Evolutionary conservation across 2,797 vertebrate species (phyloP), one percentile per base, ranked within the genome.

Genomic region (Parauchenoglanis punctatus): DNA sequence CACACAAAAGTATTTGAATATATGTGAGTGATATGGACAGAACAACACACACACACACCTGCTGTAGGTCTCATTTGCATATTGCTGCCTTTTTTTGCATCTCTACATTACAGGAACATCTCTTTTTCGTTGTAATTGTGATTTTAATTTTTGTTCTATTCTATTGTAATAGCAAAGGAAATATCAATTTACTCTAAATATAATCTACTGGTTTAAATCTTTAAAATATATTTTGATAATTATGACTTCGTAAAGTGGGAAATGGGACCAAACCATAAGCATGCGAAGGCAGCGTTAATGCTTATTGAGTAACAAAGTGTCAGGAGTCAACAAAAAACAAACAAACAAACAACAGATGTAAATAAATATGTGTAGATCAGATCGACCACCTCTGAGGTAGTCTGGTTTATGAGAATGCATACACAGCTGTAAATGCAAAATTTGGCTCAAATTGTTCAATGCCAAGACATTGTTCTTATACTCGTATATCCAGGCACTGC

Each of bases 31-130:
- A 20, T 70, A 35, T 63, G 23, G 61, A 63, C 61, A 35, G 7
- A 35, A 70, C 31, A 35, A 35, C 28, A 72, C 68, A 73, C 44
- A 49, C 13, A 52, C n/a, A 52, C 17, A 75, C 72, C 10, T 49
- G 23, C 72, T 76, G 52, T 76, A 49, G 44, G 13, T 76, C 44
- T 76, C 23, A 76, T 76, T 76, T 76, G 13, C 25, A 75, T 75
- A n/a, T n/a, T 46, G 20, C 18, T n/a, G 18, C 70, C 70, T 68
- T 31, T 68, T 68, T 20, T 59, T 18, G 18, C 58, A 59, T 20
- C 68, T 70, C 17, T 67, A 8, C 31, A 18, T 15, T 67, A 67
- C 63, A 67, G 17, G 31, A 35, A 52, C 46, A 28, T 7, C 4
- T n/a, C 2, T n/a, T 76, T 76, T 1, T 49, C 44, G 70, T 20